Base-by-base conservation (phyloP, 2,113 vertebrate genomes). In the Otis tarda region DNA sequence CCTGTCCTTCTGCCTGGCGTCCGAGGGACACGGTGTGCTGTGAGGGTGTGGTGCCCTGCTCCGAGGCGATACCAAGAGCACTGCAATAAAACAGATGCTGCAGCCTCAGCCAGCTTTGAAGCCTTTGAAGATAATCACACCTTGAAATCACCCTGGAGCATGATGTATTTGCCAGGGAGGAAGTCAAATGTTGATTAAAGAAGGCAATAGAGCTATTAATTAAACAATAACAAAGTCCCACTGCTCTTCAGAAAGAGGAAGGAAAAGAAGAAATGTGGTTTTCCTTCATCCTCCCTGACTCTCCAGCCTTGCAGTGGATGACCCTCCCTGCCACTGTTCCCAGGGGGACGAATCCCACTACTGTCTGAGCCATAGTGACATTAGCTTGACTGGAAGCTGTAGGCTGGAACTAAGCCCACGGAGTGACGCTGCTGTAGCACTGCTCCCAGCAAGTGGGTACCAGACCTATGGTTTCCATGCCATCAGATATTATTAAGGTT, bases 61-160 rank as follows among this genome's bases (percentile, higher is more conserved):
- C 61, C 3, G 8, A 81, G 53, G 19, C 83, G 61, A 71, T 53
- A 89, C 53, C 45, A 76, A 65, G 37, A 88, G 41, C n/a, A 55
- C 43, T 69, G 37, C 92, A 95, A 56, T 79, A 92, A 92, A 96
- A 92, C 47, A 61, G 67, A 89, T 89, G 89, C 77, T 95, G 81
- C 87, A 85, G 87, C 67, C 45, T 89, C 84, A 92, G 81, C 53
- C 89, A 85, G 69, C 74, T 91, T 95, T 2, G 2, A 92, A 92
- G 75, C 70, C 91, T 94, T 95, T 94, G 91, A 97, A 94, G 95
- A 87, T 95, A 93, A 96, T 85, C 65, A 80, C 74, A 89, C 87
- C 45, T 78, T 94, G 81, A 96, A 95, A 65, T 83, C 63, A 61
- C 18, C 43, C 22, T 18, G 17, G 2, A 78, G 74, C 77, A 79